Percentiles rank a stretch among this genome's conserved stretches.
Evolutionary conservation across 1,140 invertebrate species (phyloP).

Genomic region (Meteorus sp.): DNA sequence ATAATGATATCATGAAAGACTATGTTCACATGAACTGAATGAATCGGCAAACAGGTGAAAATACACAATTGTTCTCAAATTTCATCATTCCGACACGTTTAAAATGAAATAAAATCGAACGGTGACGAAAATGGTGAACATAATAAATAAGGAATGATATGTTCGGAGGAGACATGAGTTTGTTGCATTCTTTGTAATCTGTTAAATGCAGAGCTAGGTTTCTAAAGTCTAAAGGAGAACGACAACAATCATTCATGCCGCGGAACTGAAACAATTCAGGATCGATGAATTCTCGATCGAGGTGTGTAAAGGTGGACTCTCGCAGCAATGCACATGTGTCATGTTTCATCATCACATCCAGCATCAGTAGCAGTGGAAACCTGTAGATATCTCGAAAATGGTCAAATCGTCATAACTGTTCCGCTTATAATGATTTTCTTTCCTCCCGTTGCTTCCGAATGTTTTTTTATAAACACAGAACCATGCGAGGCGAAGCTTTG

Average conservation of each 20-base stretch:
- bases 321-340: background rate
- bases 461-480: slow-evolving; percentile 54
- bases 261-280: slow-evolving; percentile 46
- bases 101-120: background rate
- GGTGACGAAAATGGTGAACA: slow-evolving; percentile 8
- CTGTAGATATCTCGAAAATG: slow-evolving; percentile 12
- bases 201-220: slow-evolving; percentile 58
- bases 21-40: no score
- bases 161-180: slow-evolving; percentile 42
- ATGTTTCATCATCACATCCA: background rate
- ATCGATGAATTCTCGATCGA: slow-evolving; percentile 1
- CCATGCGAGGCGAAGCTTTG: slow-evolving; percentile 59
- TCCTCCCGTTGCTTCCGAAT: slow-evolving; percentile 27
- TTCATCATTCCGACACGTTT: no score
- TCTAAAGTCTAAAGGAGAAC: slow-evolving; percentile 56
- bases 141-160: slow-evolving; percentile 34
- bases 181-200: slow-evolving; percentile 57
- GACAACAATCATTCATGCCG: slow-evolving; percentile 60
- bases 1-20: no score
- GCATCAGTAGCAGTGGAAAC: slow-evolving; percentile 3
- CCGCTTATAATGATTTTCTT: slow-evolving; percentile 3
- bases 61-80: no score
- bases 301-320: no score
- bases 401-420: slow-evolving; percentile 7
- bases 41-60: background rate